phyloP scores from a whole-genome alignment of 2,888 invertebrate species.

The Bombylius discolor region DNA sequence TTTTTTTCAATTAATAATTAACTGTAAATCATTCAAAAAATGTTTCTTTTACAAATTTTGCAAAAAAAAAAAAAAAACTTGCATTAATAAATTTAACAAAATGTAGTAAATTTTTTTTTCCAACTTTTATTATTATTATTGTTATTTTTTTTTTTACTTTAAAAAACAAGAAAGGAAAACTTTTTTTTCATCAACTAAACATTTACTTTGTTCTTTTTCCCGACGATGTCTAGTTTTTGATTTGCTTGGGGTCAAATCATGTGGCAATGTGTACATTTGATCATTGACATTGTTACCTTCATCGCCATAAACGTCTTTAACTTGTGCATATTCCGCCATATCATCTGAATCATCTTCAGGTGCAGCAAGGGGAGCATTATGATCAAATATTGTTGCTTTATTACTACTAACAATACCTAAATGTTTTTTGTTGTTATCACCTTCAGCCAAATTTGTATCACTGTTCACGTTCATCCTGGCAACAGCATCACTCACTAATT shows the following conservation, averaged over 20 bases:
- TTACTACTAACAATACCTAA: conserved; percentile 23
- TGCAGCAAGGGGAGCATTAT: conserved; percentile 56
- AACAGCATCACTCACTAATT: conserved; percentile 77
- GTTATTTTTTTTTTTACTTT: conserved; percentile 4
- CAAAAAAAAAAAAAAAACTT: no score
- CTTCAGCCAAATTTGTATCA: conserved; percentile 34
- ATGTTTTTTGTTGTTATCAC: conserved; percentile 22
- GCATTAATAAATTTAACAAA: no score
- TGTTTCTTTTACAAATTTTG: no score
- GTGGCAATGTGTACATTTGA: conserved; percentile 48
- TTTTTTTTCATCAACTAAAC: conserved; percentile 20
- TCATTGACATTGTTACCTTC: conserved; percentile 44
- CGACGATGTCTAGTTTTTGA: conserved; percentile 45
- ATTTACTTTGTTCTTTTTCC: conserved; percentile 50
- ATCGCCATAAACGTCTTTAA: conserved; percentile 45
- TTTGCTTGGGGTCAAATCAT: conserved; percentile 50
- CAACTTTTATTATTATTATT: neutral
- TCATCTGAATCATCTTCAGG: conserved; percentile 58
- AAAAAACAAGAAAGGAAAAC: conserved; percentile 6
- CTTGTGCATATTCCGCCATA: conserved; percentile 59
- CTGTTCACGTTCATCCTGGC: conserved; percentile 53
- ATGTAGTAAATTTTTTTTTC: neutral
- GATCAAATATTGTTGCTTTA: conserved; percentile 40
- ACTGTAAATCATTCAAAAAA: no score
- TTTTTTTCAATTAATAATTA: no score